Percentiles rank a stretch among this genome's conserved stretches.
Conservation (phyloP, 2,797 vertebrate genomes). For the Leptodactylus fallax region DNA sequence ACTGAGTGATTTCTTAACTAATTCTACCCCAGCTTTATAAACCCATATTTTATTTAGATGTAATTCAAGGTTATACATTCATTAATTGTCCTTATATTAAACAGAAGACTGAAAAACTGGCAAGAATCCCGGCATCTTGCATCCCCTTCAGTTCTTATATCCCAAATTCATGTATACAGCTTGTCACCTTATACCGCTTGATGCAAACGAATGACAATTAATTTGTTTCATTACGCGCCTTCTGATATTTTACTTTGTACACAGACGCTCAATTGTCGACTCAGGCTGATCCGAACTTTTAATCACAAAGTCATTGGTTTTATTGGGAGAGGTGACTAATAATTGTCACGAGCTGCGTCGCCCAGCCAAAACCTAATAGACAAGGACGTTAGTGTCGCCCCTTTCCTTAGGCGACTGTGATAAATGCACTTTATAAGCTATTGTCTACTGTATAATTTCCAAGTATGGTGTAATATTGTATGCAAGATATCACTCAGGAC, state of each 20-base stretch:
- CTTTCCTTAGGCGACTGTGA: conserved; percentile 14
- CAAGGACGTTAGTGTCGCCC: neutral
- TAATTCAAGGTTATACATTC: conserved; percentile 33
- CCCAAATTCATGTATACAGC: neutral
- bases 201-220: conserved; percentile 41
- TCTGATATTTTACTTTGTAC: conserved; percentile 30
- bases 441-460: conserved; percentile 51
- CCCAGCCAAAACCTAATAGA: no score
- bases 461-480: conserved; percentile 30
- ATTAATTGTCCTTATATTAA: conserved; percentile 28
- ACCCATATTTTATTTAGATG: neutral
- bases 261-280: neutral
- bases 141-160: conserved; percentile 30
- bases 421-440: conserved; percentile 37
- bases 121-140: conserved; percentile 1
- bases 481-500: conserved; percentile 21
- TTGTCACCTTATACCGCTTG: conserved; percentile 31
- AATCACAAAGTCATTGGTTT: conserved; percentile 31
- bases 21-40: neutral
- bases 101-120: conserved; percentile 7
- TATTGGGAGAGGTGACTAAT: conserved; percentile 16
- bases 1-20: conserved; percentile 38
- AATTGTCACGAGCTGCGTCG: conserved; percentile 25
- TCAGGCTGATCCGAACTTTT: conserved; percentile 4
- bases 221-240: conserved; percentile 38